Conservation (phyloP, 2,888 invertebrate genomes). For the Nomada ferruginata region DNA sequence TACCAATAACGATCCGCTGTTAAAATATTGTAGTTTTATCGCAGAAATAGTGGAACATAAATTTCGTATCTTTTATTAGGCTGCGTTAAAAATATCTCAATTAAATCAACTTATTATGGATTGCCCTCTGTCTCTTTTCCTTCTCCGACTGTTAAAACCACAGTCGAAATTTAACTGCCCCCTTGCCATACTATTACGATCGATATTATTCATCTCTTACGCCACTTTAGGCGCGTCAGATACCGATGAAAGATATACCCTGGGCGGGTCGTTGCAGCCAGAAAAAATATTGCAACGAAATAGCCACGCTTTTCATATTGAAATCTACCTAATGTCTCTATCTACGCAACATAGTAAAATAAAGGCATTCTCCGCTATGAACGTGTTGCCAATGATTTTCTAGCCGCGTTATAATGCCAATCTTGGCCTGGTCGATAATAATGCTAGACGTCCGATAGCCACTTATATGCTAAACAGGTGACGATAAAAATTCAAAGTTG, state of each 20-base stretch:
- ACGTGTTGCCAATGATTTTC: slow-evolving; percentile 38
- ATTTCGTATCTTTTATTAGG: no score
- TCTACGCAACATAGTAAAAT: slow-evolving; percentile 25
- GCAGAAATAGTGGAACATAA: no score
- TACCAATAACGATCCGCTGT: no score
- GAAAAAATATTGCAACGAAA: slow-evolving; percentile 17
- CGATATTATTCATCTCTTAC: slow-evolving; percentile 57
- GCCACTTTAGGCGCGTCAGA: slow-evolving; percentile 41
- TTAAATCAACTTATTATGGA: slow-evolving; percentile 19
- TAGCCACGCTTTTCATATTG: slow-evolving; percentile 31
- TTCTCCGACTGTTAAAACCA: background rate
- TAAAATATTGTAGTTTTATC: no score
- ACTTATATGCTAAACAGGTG: slow-evolving; percentile 57
- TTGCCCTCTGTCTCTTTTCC: background rate
- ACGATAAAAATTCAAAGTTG: slow-evolving; percentile 35
- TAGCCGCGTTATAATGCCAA: slow-evolving; percentile 48
- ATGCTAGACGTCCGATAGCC: slow-evolving; percentile 22
- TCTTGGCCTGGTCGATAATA: slow-evolving; percentile 35
- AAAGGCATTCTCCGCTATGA: slow-evolving; percentile 12
- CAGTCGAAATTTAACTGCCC: slow-evolving; percentile 6
- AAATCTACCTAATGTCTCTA: slow-evolving; percentile 59
- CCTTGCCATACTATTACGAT: slow-evolving; percentile 32
- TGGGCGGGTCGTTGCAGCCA: background rate
- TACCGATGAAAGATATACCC: slow-evolving; percentile 22
- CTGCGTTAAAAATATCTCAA: no score